Evolutionary conservation across 2,113 vertebrate species (phyloP).

Genomic region (Phylloscopus whistleri): DNA sequence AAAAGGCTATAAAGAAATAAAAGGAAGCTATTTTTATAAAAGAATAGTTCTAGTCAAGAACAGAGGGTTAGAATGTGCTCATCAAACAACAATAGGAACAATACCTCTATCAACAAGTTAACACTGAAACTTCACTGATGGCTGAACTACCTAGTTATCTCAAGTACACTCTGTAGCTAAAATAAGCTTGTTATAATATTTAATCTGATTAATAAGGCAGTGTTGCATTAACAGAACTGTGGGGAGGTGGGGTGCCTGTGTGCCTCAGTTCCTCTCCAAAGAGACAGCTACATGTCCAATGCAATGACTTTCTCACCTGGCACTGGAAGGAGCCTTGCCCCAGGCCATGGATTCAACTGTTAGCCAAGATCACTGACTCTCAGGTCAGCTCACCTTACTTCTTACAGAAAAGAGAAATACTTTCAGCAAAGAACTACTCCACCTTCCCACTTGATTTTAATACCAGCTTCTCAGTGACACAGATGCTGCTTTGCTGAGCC

Average conservation of each 20-base stretch:
- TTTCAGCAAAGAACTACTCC: not conserved
- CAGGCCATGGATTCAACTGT: not conserved
- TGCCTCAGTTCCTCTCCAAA: not conserved
- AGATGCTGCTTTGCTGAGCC: not conserved
- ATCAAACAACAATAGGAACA: not conserved
- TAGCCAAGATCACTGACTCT: not conserved
- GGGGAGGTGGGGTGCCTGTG: not conserved
- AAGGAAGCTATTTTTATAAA: not conserved
- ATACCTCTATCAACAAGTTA: not conserved
- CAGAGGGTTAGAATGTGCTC: not conserved
- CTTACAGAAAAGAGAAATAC: not conserved
- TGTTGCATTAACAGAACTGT: not conserved
- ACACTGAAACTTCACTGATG: not conserved
- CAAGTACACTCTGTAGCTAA: not conserved
- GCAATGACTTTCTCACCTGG: not conserved
- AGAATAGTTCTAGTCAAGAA: not conserved
- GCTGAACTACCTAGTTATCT: not conserved
- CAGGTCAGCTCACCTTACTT: not conserved
- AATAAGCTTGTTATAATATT: slow-evolving; percentile 9
- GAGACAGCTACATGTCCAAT: not conserved
- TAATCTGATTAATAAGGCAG: not conserved
- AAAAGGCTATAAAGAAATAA: not conserved
- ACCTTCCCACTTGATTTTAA: not conserved
- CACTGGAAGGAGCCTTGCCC: not conserved
- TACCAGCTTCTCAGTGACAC: not conserved